These are phyloP conservation scores for Drosophila albomicans DNA, from an alignment of 1,140 invertebrate genomes.

Conservation along the genomic window DNA sequence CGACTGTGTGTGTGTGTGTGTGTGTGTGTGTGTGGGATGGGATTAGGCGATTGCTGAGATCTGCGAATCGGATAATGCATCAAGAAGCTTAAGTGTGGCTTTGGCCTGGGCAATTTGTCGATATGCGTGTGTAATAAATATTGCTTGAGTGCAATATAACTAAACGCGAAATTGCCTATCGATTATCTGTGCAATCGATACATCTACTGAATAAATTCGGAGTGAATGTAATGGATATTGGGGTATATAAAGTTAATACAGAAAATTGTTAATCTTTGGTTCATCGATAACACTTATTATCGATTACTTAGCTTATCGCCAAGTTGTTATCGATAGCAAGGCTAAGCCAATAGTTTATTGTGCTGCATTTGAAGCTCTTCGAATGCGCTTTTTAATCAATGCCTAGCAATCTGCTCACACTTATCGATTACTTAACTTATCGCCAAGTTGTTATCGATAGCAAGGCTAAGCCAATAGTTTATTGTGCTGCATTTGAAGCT, in stretches of 20 bases:
- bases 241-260: too few relatives aligned
- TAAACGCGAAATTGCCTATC: background rate
- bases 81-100: constrained; percentile 24
- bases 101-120: constrained; percentile 38
- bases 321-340: background rate
- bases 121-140: constrained; percentile 21
- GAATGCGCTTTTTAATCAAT: too few relatives aligned
- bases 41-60: constrained; percentile 23
- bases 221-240: too few relatives aligned
- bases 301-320: background rate
- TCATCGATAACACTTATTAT: constrained; percentile 1
- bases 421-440: too few relatives aligned
- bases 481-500: too few relatives aligned
- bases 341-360: too few relatives aligned
- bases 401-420: too few relatives aligned
- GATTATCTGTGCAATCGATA: background rate
- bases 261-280: too few relatives aligned
- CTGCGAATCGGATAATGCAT: constrained; percentile 29
- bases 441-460: too few relatives aligned
- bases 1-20: constrained; percentile 6
- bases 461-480: too few relatives aligned
- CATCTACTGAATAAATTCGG: too few relatives aligned
- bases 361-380: too few relatives aligned
- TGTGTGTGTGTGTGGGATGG: background rate
- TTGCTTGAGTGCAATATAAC: background rate